Evolutionary conservation across 2,113 vertebrate species (phyloP).

Genomic region (Morone chrysops): DNA sequence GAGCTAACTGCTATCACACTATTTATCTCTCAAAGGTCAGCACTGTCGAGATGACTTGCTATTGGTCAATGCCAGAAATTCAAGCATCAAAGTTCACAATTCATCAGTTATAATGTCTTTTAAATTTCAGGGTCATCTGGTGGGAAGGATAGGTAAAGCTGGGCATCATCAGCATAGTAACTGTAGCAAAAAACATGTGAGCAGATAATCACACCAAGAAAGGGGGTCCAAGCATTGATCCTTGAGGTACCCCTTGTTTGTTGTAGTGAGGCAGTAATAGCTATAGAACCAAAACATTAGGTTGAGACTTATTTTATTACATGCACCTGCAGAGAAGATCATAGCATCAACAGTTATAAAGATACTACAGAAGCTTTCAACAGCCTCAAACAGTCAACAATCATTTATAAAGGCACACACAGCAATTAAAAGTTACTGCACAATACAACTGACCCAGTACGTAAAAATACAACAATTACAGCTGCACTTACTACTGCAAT

Average conservation of each 20-base stretch:
- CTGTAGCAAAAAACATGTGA: not conserved
- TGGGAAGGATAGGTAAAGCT: not conserved
- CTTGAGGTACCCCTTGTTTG: not conserved
- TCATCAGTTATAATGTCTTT: no score
- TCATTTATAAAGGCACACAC: constrained; percentile 76
- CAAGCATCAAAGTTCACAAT: no score
- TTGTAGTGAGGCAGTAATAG: not conserved
- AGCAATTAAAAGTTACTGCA: constrained; percentile 72
- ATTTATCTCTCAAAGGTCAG: not conserved
- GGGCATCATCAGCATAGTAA: not conserved
- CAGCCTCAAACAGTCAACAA: constrained; percentile 74
- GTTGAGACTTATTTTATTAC: constrained; percentile 80
- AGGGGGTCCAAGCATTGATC: not conserved
- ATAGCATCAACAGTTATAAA: constrained; percentile 71
- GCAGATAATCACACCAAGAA: not conserved
- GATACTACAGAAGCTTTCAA: constrained; percentile 71
- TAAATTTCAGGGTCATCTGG: not conserved
- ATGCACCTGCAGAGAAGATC: constrained; percentile 81
- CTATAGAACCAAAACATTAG: not conserved
- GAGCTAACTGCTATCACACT: not conserved
- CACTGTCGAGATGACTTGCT: no score
- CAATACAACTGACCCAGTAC: constrained; percentile 64
- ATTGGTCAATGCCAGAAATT: no score
- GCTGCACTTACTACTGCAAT: constrained; percentile 71
- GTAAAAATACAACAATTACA: constrained; percentile 70